Evolutionary conservation across 2,113 vertebrate species (phyloP), one percentile per base, ranked within the genome.

Genomic region (Myotis lucifugus): DNA sequence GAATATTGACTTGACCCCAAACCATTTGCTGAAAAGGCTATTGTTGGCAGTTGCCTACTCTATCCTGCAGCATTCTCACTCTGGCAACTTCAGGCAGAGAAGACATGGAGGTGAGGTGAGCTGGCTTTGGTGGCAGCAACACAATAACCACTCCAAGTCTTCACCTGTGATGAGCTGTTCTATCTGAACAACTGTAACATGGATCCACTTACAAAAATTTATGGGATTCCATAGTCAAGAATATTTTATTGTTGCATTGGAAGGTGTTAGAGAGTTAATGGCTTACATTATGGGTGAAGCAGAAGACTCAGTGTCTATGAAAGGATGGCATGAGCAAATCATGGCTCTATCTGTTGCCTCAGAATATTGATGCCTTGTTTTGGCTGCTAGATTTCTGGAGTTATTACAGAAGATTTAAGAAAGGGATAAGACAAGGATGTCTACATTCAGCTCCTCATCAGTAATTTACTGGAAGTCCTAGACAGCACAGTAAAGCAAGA

Each of bases 221-320:
- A 99, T 93, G 99, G 99, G n/a, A 99, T 99, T 90, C 99, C 99
- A 0, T 99, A 99, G 99, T 99, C 99, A 0, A 0, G 99, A 99
- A 97, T 99, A 99, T 90, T 99, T 99, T 97, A 98, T 99, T 32
- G 98, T 99, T 5, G 98, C 98, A 3, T 99, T 99, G 96, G 99
- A 99, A 76, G 98, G 98, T 25, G 98, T 99, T n/a, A 98, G 99
- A 61, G 99, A 99, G 88, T 98, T 99, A 91, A 99, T 99, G 99
- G 99, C 99, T 72, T 99, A 99, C 98, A 99, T 99, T 92, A 99
- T 99, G 99, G 99, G 99, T 19, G 99, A 99, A 98, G 99, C 99
- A 0, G 99, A 99, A 97, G 99, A 99, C 48, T 99, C 99, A 0
- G 99, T 99, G 96, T 98, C 99, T 1, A 98, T 98, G 27, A 99